Evolutionary conservation across 1,140 invertebrate species (phyloP).

Genomic region (Zaprionus ghesquierei): DNA sequence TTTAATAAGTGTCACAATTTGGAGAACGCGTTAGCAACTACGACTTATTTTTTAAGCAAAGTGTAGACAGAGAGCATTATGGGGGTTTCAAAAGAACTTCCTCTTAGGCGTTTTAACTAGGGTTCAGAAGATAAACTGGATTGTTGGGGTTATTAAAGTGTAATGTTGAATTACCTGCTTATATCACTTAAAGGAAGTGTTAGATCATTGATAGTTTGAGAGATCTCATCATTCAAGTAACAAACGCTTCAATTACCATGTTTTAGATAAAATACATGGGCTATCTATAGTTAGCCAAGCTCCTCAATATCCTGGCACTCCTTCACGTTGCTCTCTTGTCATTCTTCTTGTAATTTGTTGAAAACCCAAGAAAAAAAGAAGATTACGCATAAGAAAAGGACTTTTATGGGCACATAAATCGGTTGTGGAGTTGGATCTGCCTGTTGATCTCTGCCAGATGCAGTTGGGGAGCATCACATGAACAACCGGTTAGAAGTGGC

Average conservation of each 20-base stretch:
- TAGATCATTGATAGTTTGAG: background rate
- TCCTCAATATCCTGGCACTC: background rate
- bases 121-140: background rate
- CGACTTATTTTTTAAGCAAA: background rate
- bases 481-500: background rate
- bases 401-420: background rate
- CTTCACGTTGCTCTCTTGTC: background rate
- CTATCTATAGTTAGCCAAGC: background rate
- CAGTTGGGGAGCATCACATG: background rate
- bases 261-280: background rate
- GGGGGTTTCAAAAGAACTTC: background rate
- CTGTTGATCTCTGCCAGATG: background rate
- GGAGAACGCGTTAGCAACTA: background rate
- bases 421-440: background rate
- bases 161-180: background rate
- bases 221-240: background rate
- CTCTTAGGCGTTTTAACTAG: background rate
- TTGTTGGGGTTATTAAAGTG: background rate
- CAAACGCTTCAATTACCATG: background rate
- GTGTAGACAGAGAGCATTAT: background rate
- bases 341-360: background rate
- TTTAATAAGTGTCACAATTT: background rate
- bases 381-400: background rate
- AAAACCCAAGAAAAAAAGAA: background rate
- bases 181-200: background rate